These are phyloP conservation scores for Pterostichus niger DNA, from an alignment of 2,888 invertebrate species.

Conservation along the genomic window DNA sequence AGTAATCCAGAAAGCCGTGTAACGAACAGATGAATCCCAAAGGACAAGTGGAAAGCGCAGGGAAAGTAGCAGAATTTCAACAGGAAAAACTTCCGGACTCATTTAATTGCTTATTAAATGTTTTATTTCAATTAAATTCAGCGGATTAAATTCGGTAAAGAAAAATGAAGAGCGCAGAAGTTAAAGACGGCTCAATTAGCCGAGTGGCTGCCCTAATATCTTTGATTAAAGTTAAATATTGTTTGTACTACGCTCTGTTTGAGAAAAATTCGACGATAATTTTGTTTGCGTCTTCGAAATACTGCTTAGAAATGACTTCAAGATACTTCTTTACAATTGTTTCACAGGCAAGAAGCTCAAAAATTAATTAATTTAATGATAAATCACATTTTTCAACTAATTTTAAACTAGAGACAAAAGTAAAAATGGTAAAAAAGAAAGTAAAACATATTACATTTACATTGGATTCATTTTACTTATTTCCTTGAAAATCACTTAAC, in stretches of 20 bases:
- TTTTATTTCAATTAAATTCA: constrained; percentile 61
- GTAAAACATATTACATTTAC: too few relatives aligned
- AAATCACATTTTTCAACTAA: too few relatives aligned
- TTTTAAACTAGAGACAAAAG: too few relatives aligned
- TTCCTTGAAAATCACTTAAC: too few relatives aligned
- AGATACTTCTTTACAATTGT: too few relatives aligned
- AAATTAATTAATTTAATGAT: too few relatives aligned
- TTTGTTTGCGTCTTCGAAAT: too few relatives aligned
- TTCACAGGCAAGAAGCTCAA: too few relatives aligned
- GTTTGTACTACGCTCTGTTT: not conserved
- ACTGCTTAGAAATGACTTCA: too few relatives aligned
- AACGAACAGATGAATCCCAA: constrained; percentile 45
- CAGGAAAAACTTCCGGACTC: constrained; percentile 42
- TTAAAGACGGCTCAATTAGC: constrained; percentile 40
- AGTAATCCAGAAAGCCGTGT: constrained; percentile 42
- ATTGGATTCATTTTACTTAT: too few relatives aligned
- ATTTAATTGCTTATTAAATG: constrained; percentile 63
- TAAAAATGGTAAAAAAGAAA: too few relatives aligned
- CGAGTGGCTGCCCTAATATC: constrained; percentile 33
- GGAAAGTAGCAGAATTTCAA: constrained; percentile 39
- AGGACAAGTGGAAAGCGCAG: constrained; percentile 29
- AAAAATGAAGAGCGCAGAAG: constrained; percentile 33
- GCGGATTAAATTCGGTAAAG: constrained; percentile 56
- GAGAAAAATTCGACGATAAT: not conserved
- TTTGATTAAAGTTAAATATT: constrained; percentile 57